Evolutionary conservation across 1,140 invertebrate genomes (phyloP), one percentile per base, ranked within the genome.

Genomic region (Homarus americanus): DNA sequence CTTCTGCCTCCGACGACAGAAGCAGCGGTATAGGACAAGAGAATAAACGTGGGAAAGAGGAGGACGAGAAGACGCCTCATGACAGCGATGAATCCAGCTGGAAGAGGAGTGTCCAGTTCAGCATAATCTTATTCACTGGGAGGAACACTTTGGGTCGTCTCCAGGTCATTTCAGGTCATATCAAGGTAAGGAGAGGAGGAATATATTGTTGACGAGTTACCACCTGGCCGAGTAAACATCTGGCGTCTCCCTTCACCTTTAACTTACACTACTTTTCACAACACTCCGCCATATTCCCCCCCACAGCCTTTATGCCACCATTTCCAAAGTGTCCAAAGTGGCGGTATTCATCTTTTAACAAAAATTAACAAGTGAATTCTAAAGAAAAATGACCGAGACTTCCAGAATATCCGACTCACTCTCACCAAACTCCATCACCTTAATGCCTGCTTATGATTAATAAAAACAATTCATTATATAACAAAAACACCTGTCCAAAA

Each of bases 111-210:
- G 75, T 82, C 87, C 79, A 83, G 72, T 83, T 83, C 63, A 84
- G 44, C 87, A 90, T 90, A 90, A 90, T 90, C 87, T 83, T 78
- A 78, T 63, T 10, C 44, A 83, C 87, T 82, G 78, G 86, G 40
- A 83, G 80, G 41, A 83, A 82, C 63, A 83, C 79, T 34, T 78
- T 58, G 36, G 87, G 44, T 90, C 80, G 36, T 73, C 87, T 72
- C 78, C 87, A 53, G 80, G 80, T 73, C 87, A 90, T 90, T 63
- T 83, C 87, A 83, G 72, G 87, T 90, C 87, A 89, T 58, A 66
- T 89, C 66, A 73, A 73, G 80, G 41, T 49, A 24, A 82, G 69
- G 82, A 58, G 38, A 20, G 58, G 79, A 58, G 69, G 38, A 78
- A 79, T 76, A 34, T 80, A 80, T 53, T 58, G 49, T 87, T 32